These are phyloP conservation scores for Mormyrops attenuatus DNA, from an alignment of 2,797 vertebrate species.

Conservation along the genomic window DNA sequence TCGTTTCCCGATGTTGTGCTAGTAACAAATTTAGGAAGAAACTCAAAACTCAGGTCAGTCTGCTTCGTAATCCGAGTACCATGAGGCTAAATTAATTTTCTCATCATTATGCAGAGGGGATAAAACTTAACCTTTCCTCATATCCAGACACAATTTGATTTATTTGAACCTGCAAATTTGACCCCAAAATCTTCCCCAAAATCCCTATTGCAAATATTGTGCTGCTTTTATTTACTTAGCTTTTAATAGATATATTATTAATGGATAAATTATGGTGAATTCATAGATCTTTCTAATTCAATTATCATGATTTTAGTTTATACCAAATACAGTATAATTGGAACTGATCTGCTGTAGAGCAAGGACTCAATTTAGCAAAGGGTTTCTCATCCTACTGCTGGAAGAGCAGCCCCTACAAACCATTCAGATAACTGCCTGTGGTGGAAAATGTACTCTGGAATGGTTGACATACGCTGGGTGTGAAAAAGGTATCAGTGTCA, in stretches of 20 bases:
- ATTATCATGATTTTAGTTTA: background rate
- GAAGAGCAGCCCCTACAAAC: background rate
- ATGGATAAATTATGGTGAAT: background rate
- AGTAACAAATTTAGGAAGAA: conserved; percentile 33
- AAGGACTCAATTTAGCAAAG: background rate
- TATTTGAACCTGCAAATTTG: conserved; percentile 30
- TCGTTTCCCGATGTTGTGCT: background rate
- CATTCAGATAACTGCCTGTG: background rate
- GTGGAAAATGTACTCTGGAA: background rate
- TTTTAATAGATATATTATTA: background rate
- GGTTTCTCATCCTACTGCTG: background rate
- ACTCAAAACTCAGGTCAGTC: conserved; percentile 47
- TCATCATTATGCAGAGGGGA: conserved; percentile 40
- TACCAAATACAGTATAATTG: background rate
- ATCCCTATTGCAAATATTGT: background rate
- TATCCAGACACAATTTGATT: conserved; percentile 30
- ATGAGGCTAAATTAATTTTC: conserved; percentile 23
- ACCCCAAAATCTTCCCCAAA: background rate
- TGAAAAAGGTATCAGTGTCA: background rate
- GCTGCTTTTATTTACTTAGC: conserved; percentile 6
- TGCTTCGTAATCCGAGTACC: conserved; percentile 40
- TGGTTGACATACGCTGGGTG: background rate
- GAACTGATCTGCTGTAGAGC: background rate
- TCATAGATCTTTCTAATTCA: background rate
- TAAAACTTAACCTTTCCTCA: conserved; percentile 47